Percentiles rank a stretch among this genome's conserved stretches.
These are phyloP conservation scores for Halcyon malimbica DNA, from an alignment of 2,113 vertebrate genomes.

Conservation along the genomic window DNA sequence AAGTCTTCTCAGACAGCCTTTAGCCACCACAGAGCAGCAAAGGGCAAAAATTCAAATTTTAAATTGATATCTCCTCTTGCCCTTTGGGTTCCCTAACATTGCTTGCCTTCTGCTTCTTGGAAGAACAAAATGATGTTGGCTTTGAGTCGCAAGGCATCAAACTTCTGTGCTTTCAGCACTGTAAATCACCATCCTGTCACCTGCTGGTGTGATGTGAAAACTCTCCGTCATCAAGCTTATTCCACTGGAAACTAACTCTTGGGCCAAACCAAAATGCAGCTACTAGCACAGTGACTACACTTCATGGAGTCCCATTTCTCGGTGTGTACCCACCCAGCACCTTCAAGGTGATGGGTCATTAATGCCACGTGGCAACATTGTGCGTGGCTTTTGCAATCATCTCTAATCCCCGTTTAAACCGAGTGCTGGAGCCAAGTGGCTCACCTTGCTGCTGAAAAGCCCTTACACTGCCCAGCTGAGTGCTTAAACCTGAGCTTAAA, in stretches of 20 bases:
- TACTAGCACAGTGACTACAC: neutral
- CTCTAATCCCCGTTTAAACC: neutral
- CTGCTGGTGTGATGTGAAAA: neutral
- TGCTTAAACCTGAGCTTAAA: neutral
- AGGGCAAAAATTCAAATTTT: neutral
- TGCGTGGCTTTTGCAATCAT: neutral
- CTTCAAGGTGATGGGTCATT: neutral
- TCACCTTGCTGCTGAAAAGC: neutral
- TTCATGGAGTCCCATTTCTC: rapidly evolving
- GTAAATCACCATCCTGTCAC: neutral
- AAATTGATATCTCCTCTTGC: neutral
- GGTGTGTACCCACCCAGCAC: neutral
- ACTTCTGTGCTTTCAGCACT: neutral
- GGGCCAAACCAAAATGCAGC: neutral
- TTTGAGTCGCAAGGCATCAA: neutral
- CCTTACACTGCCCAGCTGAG: neutral
- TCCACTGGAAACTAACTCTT: neutral
- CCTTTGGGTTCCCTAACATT: neutral
- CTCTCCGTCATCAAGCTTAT: neutral
- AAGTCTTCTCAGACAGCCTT: neutral
- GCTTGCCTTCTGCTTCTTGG: neutral
- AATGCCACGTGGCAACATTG: neutral
- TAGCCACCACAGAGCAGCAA: neutral
- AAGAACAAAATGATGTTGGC: neutral
- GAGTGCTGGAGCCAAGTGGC: neutral